Percentiles rank a stretch among this genome's conserved stretches.
Evolutionary conservation across 2,797 vertebrate species (phyloP).

Genomic region (Epinephelus awoara): DNA sequence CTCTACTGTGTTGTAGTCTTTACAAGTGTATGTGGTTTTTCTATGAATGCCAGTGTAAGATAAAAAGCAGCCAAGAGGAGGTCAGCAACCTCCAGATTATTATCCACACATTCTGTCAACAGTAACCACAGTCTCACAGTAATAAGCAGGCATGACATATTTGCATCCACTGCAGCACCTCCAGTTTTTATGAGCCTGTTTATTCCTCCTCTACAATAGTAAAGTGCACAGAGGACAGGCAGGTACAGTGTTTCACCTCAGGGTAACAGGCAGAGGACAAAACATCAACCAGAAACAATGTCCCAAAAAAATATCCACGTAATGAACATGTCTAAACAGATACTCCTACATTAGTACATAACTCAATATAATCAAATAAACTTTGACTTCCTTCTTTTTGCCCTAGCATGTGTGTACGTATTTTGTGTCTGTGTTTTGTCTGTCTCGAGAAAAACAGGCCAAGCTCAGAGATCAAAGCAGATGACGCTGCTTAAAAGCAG

Average conservation of each 20-base stretch:
- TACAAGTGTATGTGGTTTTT: background rate
- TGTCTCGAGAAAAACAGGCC: background rate
- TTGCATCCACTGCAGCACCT: background rate
- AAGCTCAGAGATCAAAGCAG: slow-evolving; percentile 12
- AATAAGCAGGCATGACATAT: background rate
- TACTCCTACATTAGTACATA: background rate
- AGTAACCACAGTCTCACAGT: background rate
- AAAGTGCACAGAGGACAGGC: background rate
- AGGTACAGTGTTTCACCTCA: background rate
- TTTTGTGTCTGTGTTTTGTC: background rate
- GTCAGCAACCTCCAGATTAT: slow-evolving; percentile 8
- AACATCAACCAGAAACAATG: background rate
- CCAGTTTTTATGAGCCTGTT: background rate
- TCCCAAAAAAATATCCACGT: background rate
- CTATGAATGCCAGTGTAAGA: background rate
- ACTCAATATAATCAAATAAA: background rate
- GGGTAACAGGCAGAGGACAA: background rate
- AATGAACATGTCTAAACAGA: background rate
- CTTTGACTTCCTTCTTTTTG: background rate
- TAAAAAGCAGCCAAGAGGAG: background rate
- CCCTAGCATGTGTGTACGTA: background rate
- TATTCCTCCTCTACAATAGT: background rate
- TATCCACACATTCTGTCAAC: background rate
- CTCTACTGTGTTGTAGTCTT: background rate
- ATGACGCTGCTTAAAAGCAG: slow-evolving; percentile 12